Evolutionary conservation across 2,797 vertebrate species (phyloP), one percentile per base, ranked within the genome.

Genomic region (Typhlichthys subterraneus): DNA sequence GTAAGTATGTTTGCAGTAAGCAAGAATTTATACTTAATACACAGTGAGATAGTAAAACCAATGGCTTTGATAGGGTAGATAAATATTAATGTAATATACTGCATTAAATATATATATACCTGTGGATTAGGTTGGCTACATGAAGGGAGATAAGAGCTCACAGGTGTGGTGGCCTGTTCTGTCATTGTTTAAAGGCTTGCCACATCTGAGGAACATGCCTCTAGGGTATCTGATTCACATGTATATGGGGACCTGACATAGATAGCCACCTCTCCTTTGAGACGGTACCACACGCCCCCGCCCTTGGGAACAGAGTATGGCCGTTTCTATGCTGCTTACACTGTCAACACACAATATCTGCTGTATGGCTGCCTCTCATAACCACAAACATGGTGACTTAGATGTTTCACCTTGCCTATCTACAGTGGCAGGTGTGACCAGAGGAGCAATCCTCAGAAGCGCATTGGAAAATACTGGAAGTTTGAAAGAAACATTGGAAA

Each of bases 281-380:
- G 63, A 45, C 59, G 11, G 59, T 70, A 33, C 68, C 58, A 65
- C 54, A 10, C 48, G 63, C 70, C 77, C 72, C 69, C 63, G 70
- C 72, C 69, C 63, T 59, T 67, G 77, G 72, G 67, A 71, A 62
- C 53, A 31, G 65, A 12, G 49, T 56, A 45, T 52, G 59, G 57
- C 53, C 12, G 50, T 70, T 76, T 69, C 58, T 66, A 12, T 58
- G 54, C n/a, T 76, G 74, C 82, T 80, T 78, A 69, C 76, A 81
- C 59, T 61, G 79, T 76, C 76, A 77, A 85, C 58, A 61, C 47
- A 62, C 66, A 68, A 45, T 59, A 84, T 47, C 68, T 63, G 46
- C 19, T 33, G 33, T 38, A 23, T 17, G 14, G 17, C 13, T 50
- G 1, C 33, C 8, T 15, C 8, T 57, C 23, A 4, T 11, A 2